Evolutionary conservation across 2,888 invertebrate genomes (phyloP), one percentile per base, ranked within the genome.

Genomic region (Lasioglossum vierecki): DNA sequence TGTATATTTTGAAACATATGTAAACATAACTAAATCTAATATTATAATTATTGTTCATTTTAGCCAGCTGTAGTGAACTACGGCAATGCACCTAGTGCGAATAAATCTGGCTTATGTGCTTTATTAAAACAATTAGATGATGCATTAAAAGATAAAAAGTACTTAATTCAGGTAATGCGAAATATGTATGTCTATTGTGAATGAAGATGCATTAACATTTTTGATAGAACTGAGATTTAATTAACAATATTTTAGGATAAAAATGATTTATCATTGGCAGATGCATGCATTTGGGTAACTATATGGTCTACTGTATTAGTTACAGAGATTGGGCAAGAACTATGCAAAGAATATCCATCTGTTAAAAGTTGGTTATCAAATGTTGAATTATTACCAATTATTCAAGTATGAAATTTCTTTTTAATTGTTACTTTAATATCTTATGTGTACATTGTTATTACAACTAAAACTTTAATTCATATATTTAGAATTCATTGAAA

Each of bases 281-380:
- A 98, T 95, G 95, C 97, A 79, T 96, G 96, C 5, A 95, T 98
- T 85, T 98, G 97, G 97, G 96, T 96, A 68, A 96, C 97, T 0
- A 90, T 98, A 6, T 97, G 97, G 92, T 97, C 97, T 0, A 91
- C 97, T 1, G 94, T 95, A 83, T 95, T 95, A 88, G 96, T 96
- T 88, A 95, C 95, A n/a, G 96, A 96, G 68, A 94, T 97, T 15
- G 95, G 94, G 74, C 94, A 95, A 70, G 96, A 96, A 85, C 97
- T 97, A 85, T 94, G 96, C 39, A 94, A 95, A 0, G 95, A 96
- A 49, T 96, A 96, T 83, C 93, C 94, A 0, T 95, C 96, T 87
- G 91, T 98, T 11, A 91, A 94, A 0, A 94, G 95, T 22, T 98
- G 98, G 98, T 95, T 97, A 49, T 95, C 96, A 2, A 95, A 95